Evolutionary conservation across 1,140 invertebrate genomes (phyloP), one percentile per base, ranked within the genome.

Genomic region (Diorhabda carinulata): DNA sequence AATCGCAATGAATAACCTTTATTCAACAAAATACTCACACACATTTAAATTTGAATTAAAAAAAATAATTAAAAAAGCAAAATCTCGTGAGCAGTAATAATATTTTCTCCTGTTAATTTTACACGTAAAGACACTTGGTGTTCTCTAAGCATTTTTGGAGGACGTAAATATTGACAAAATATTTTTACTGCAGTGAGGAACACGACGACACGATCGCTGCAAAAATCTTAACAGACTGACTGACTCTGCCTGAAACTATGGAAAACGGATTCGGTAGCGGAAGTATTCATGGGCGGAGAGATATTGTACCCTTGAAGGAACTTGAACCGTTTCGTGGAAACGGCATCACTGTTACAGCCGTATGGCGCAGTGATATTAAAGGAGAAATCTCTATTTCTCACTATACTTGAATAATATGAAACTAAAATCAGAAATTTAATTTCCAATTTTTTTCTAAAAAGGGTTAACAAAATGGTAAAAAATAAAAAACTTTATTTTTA

Each of bases 161-260:
- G 47, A n/a, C 47, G 47, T 52, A n/a, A 52, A 52, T 52, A 4
- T 52, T 52, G 47, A 52, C 6, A 52, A 52, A 52, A 52, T 52
- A n/a, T 52, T 25, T 25, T 25, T 52, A 52, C 47, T 52, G 47
- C 47, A 52, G 47, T 52, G n/a, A 4, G 47, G 47, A 52, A 6
- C 47, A 4, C 47, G 47, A n/a, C 47, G 47, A 52, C 47, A 52
- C 47, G 47, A 52, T 52, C 47, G 47, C 47, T 8, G 47, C 47
- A 52, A 52, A 52, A 52, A 52, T 52, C 47, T 52, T 52, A 8
- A 52, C 47, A 52, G 47, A 52, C 47, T 52, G 47, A 52, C 47
- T 52, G 47, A n/a, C 47, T 52, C n/a, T n/a, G n/a, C 6, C n/a
- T n/a, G 47, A 6, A 52, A n/a, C 47, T 52, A n/a, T 8, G 47